Evolutionary conservation across 2,113 vertebrate species (phyloP).

Genomic region (Poecile atricapillus): DNA sequence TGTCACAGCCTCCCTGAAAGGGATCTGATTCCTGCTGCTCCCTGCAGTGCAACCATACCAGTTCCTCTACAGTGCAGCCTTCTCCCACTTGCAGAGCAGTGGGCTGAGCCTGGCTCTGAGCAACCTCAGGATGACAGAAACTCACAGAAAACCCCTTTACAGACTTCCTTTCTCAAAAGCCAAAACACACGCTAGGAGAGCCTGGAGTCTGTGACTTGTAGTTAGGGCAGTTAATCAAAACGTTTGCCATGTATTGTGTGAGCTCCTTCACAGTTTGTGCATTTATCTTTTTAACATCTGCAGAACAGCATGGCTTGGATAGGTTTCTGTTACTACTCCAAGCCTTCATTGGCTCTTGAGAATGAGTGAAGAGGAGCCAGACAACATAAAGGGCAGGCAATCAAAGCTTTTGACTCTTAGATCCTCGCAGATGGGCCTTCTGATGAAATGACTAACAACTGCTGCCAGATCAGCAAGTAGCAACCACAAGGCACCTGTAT

Average conservation of each 20-base stretch:
- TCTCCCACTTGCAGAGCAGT: neutral
- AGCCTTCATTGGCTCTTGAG: slow-evolving; percentile 51
- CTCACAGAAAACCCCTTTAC: slow-evolving; percentile 1
- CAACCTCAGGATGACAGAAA: neutral
- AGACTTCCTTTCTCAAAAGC: slow-evolving; percentile 29
- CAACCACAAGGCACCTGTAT: slow-evolving; percentile 70
- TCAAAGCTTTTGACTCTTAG: slow-evolving; percentile 72
- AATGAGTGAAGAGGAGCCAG: slow-evolving; percentile 82
- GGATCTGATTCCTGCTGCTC: neutral
- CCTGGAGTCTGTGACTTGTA: slow-evolving; percentile 22
- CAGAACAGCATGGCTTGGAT: slow-evolving; percentile 69
- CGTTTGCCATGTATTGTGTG: slow-evolving; percentile 34
- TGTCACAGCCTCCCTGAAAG: neutral
- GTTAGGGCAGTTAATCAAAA: slow-evolving; percentile 55
- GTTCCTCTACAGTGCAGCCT: neutral
- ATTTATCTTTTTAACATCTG: slow-evolving; percentile 76
- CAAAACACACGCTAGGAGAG: neutral
- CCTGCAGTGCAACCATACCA: neutral
- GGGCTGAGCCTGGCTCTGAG: neutral
- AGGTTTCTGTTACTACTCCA: slow-evolving; percentile 51
- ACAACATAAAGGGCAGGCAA: slow-evolving; percentile 75
- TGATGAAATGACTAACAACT: slow-evolving; percentile 65
- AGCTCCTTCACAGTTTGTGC: slow-evolving; percentile 50
- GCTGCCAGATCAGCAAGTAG: slow-evolving; percentile 70
- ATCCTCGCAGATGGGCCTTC: slow-evolving; percentile 79